Percentiles rank a stretch among this genome's conserved stretches.
Conservation (phyloP, 2,113 vertebrate genomes). For the Phodopus roborovskii region DNA sequence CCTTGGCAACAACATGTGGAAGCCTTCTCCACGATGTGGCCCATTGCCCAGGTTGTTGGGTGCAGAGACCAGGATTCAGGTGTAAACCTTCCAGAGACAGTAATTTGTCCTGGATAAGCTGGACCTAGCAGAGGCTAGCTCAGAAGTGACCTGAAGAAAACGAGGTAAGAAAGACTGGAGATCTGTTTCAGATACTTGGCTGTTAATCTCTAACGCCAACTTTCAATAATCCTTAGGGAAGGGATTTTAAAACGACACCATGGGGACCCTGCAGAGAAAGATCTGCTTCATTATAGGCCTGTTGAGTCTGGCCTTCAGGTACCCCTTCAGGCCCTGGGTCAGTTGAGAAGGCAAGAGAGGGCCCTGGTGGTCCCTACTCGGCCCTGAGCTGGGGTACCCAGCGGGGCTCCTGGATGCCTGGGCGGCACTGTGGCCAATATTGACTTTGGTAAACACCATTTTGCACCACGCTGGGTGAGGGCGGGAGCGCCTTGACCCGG, state of each 20-base stretch:
- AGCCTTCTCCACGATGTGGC: not conserved
- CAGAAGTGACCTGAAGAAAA: not conserved
- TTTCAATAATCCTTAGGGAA: not conserved
- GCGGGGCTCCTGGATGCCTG: not conserved
- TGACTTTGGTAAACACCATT: constrained; percentile 83
- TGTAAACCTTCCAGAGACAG: not conserved
- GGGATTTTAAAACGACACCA: not conserved
- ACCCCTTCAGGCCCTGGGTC: not conserved
- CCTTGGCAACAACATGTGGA: not conserved
- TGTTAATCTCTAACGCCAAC: not conserved
- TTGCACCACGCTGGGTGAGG: constrained; percentile 47
- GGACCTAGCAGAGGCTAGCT: not conserved
- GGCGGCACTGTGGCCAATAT: constrained; percentile 66
- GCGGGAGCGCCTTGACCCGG: constrained; percentile 77
- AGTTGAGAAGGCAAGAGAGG: not conserved
- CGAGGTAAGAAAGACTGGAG: not conserved
- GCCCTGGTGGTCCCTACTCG: not conserved
- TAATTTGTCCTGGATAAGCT: not conserved
- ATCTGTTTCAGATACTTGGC: not conserved
- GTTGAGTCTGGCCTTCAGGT: not conserved
- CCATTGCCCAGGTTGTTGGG: not conserved
- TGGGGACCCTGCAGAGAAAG: not conserved
- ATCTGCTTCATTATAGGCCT: not conserved
- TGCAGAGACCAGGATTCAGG: not conserved
- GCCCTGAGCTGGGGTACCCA: constrained; percentile 40